Evolutionary conservation across 2,113 vertebrate genomes (phyloP).

Genomic region (Sphyrna mokarran): DNA sequence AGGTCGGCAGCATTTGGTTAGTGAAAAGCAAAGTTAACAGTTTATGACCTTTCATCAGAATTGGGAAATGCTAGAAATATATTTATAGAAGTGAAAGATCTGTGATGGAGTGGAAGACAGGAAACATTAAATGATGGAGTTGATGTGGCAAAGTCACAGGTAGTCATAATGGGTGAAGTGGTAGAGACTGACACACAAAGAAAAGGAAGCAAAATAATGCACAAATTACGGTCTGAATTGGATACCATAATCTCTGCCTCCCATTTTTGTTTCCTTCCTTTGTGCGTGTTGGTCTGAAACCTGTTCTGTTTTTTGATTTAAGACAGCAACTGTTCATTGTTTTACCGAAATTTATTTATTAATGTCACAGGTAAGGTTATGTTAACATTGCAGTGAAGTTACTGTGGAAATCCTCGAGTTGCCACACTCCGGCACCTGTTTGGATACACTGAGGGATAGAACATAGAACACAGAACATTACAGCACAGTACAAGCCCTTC

Average conservation of each 20-base stretch:
- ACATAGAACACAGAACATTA: too few species aligned
- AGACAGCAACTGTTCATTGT: background rate
- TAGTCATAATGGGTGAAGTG: background rate
- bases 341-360: background rate
- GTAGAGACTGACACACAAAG: background rate
- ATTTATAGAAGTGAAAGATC: background rate
- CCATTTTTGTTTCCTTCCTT: background rate
- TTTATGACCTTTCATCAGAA: background rate
- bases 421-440: too few species aligned
- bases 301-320: background rate
- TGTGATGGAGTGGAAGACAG: background rate
- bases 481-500: too few species aligned
- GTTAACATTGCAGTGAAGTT: too few species aligned
- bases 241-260: background rate
- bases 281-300: background rate
- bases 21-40: background rate
- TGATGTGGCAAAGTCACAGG: background rate
- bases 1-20: background rate
- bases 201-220: background rate
- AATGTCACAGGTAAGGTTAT: too few species aligned
- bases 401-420: too few species aligned
- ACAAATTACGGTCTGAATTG: background rate
- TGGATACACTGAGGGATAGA: too few species aligned
- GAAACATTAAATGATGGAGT: background rate
- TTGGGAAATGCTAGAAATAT: background rate